Percentiles rank a stretch among this genome's conserved stretches.
These are phyloP conservation scores for Microtus montanus DNA, from an alignment of 2,113 vertebrate genomes.

Conservation along the genomic window DNA sequence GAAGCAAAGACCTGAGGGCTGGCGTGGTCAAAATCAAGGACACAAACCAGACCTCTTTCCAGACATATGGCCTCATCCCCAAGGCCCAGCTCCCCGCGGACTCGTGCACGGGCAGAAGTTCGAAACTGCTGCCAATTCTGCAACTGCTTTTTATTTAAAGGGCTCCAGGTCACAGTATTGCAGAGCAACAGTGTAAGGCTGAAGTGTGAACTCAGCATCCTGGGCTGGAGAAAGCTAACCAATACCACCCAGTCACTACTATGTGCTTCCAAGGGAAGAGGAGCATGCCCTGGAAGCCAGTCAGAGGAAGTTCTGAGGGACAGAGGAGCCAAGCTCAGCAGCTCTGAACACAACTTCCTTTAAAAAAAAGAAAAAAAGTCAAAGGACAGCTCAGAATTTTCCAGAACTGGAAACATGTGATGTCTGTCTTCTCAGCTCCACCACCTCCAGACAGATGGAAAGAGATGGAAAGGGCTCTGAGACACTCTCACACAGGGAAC, in stretches of 20 bases:
- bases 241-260: background rate
- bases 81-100: slow-evolving; percentile 56
- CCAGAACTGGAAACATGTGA: background rate
- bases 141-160: slow-evolving; percentile 76
- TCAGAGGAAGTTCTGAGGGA: slow-evolving; percentile 33
- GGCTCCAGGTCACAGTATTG: slow-evolving; percentile 56
- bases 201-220: background rate
- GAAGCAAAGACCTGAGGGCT: background rate
- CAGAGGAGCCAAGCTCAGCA: background rate
- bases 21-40: slow-evolving; percentile 11
- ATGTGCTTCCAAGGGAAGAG: background rate
- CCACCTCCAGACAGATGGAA: background rate
- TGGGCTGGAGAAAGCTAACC: background rate
- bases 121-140: slow-evolving; percentile 70
- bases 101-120: slow-evolving; percentile 55
- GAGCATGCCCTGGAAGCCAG: background rate
- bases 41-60: slow-evolving; percentile 65
- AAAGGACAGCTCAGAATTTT: slow-evolving; percentile 24
- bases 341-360: slow-evolving; percentile 55
- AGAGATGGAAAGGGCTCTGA: background rate
- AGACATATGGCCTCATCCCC: slow-evolving; percentile 60
- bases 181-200: background rate
- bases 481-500: background rate
- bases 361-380: background rate
- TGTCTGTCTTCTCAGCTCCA: background rate